Evolutionary conservation across 2,888 invertebrate species (phyloP), one percentile per base, ranked within the genome.

Genomic region (Agrochola lota): DNA sequence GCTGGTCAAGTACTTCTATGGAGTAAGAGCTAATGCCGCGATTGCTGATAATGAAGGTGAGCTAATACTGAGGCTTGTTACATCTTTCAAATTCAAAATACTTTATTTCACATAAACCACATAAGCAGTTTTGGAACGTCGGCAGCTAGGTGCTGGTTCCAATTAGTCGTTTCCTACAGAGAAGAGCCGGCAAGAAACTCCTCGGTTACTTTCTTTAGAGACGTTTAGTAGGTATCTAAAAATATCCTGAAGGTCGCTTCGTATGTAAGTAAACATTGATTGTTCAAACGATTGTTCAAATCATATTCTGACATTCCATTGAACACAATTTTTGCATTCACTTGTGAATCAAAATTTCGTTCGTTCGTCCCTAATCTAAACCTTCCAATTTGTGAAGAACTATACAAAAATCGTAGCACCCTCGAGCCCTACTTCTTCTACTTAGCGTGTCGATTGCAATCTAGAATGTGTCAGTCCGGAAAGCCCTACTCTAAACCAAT

Each of bases 1-100:
- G 0, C 96, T 99, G 84, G 98, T 99, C 66, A 99, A 99, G 94
- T 99, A 99, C 95, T 99, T 99, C 94, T 99, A 99, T 94, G 98
- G 99, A 70, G 98, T 99, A 75, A 98, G 99, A 89, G 99, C 99
- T 23, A 99, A 99, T 88, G 99, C 99, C 8, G 98, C 99, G 88
- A 98, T 99, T 89, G 98, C 98, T 77, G 99, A 99, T 95, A 99
- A 99, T 94, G 99, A 99, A 97, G 98, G 98, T 98, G 35, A 62
- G 35, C n/a, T 20, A 23, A 35, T 6, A n/a, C 7, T 17, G 23
- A 26, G 20, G 6, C 23, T 35, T 35, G 17, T 9, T 17, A n/a
- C 57, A 11, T 35, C 23, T 23, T 55, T n/a, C 9, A 68, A 52
- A 23, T 49, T 23, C 7, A 67, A 23, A 55, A 55, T 30, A 49